Evolutionary conservation across 2,797 vertebrate genomes (phyloP), one percentile per base, ranked within the genome.

Genomic region (Pempheris klunzingeri): DNA sequence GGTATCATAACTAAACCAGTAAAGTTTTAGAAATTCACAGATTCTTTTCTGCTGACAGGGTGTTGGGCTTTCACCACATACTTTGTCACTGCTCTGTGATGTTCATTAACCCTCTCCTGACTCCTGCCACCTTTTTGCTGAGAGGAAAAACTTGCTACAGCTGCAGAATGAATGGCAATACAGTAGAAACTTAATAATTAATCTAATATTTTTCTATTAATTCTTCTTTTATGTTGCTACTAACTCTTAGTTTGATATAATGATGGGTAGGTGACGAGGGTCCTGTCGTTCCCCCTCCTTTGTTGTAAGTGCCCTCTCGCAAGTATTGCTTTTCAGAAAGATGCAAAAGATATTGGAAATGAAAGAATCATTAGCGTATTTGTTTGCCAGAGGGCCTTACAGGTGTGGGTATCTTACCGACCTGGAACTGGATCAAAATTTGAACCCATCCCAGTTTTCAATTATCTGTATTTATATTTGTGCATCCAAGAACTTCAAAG

Each of bases 301-400:
- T 18, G 12, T 28, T 6, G 3, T 8, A 6, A 1, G 20, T 2
- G 7, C 28, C 12, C 1, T 63, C 0, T 18, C 0, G 5, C 15
- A 52, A 50, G 18, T 20, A 50, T 54, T 28, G 36, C 10, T 1
- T 30, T 43, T 32, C 18, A 17, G 7, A 34, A 63, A 24, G 13
- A 24, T 2, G 20, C 20, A 36, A 6, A 17, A 9, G 2, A 2
- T 14, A 36, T 18, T 20, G 22, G 3, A 0, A 65, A 18, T 26
- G 5, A 30, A 44, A 32, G 38, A 53, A 15, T 54, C 0, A 1
- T 32, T 20, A 14, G 30, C 8, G 13, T 38, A 22, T 22, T 67
- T n/a, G 36, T 53, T 67, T 11, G 47, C 22, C 0, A 1, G 2
- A 0, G 5, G 20, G 47, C 22, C 44, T n/a, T 4, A 44, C 36